phyloP scores from a whole-genome alignment of 2,113 vertebrate genomes.

The Brachypteracias leptosomus region DNA sequence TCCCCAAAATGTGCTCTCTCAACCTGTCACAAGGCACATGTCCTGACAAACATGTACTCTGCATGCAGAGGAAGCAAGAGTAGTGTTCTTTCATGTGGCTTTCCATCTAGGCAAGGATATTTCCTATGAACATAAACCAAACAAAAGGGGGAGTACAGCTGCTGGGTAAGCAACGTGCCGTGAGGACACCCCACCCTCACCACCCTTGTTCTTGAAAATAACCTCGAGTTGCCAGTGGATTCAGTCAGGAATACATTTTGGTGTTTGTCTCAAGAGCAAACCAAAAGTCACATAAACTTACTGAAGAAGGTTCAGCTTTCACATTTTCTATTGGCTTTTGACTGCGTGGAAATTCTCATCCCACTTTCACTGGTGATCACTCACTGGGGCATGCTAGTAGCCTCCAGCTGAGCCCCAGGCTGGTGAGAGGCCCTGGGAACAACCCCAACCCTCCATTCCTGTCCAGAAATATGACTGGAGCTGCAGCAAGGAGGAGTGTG shows the following conservation, averaged over 20 bases:
- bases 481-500: fast-evolving
- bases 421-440: fast-evolving
- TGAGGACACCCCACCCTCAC: not conserved
- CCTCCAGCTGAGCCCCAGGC: not conserved
- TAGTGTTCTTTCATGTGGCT: not conserved
- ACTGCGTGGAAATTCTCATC: fast-evolving
- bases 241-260: not conserved
- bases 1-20: slow-evolving; percentile 31
- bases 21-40: slow-evolving; percentile 5
- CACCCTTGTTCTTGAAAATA: not conserved
- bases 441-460: not conserved
- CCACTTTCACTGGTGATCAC: fast-evolving
- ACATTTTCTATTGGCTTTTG: not conserved
- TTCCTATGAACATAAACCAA: not conserved
- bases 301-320: not conserved
- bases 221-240: not conserved
- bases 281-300: not conserved
- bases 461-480: not conserved
- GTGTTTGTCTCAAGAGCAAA: not conserved
- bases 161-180: not conserved
- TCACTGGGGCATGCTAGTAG: fast-evolving
- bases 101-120: not conserved
- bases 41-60: not conserved
- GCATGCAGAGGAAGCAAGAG: not conserved
- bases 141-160: not conserved